These are phyloP conservation scores for Conopomorpha cramerella DNA, from an alignment of 1,140 invertebrate genomes.

Conservation along the genomic window DNA sequence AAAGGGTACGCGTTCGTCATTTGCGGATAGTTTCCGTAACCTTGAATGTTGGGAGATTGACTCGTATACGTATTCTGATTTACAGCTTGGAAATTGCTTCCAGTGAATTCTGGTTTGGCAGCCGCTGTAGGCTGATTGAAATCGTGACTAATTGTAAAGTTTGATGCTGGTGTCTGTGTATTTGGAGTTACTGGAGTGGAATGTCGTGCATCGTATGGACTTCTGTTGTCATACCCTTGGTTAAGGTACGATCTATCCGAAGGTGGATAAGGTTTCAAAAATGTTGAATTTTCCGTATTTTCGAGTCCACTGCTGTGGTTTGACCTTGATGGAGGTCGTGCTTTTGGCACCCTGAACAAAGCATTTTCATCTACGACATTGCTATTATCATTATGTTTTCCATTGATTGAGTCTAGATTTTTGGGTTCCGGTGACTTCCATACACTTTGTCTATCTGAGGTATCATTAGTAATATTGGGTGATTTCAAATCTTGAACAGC, in stretches of 20 bases:
- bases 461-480: slow-evolving; percentile 27
- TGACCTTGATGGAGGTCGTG: slow-evolving; percentile 67
- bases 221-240: slow-evolving; percentile 44
- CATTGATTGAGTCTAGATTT: slow-evolving; percentile 32
- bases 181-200: slow-evolving; percentile 18
- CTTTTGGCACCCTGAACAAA: slow-evolving; percentile 68
- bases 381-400: slow-evolving; percentile 28
- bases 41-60: slow-evolving; percentile 35
- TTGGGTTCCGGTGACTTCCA: slow-evolving; percentile 54
- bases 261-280: slow-evolving; percentile 61
- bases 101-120: slow-evolving; percentile 30
- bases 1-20: slow-evolving; percentile 54
- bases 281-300: slow-evolving; percentile 49
- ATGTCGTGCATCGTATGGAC: slow-evolving; percentile 37
- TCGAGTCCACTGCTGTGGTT: slow-evolving; percentile 43
- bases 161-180: slow-evolving; percentile 25
- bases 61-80: slow-evolving; percentile 41
- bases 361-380: slow-evolving; percentile 51
- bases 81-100: slow-evolving; percentile 41
- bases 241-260: slow-evolving; percentile 37
- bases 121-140: slow-evolving; percentile 27
- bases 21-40: slow-evolving; percentile 54
- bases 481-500: slow-evolving; percentile 37
- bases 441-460: slow-evolving; percentile 31
- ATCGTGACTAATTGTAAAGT: slow-evolving; percentile 51